phyloP scores from a whole-genome alignment of 2,888 invertebrate genomes.

The Carterocephalus palaemon region DNA sequence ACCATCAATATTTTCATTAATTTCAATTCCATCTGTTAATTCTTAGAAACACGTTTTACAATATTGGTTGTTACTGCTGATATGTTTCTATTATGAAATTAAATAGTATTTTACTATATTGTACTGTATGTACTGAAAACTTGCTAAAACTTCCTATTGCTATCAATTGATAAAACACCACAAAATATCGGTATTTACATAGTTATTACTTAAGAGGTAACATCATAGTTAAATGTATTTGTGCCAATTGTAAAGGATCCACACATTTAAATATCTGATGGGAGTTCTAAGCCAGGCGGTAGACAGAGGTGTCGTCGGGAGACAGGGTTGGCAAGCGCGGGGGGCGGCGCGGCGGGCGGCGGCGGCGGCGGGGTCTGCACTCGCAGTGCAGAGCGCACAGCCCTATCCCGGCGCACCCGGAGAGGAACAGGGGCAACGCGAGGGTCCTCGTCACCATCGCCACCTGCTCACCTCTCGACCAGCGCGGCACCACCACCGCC shows the following conservation, averaged over 20 bases:
- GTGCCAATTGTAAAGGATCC: constrained; percentile 28
- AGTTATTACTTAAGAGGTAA: constrained; percentile 26
- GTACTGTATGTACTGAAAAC: constrained; percentile 7
- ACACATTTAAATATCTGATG: constrained; percentile 18
- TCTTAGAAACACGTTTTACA: constrained; percentile 17
- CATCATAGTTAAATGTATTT: constrained; percentile 23
- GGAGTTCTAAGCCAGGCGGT: constrained; percentile 56
- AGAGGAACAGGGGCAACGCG: constrained; percentile 90
- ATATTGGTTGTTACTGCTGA: constrained; percentile 14
- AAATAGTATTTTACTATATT: constrained; percentile 10
- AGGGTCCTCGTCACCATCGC: constrained; percentile 90
- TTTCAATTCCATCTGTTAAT: constrained; percentile 19
- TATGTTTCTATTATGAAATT: constrained; percentile 20
- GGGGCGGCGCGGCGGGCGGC: constrained; percentile 82
- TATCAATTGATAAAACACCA: constrained; percentile 22
- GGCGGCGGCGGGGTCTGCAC: constrained; percentile 85
- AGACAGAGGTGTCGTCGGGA: constrained; percentile 75
- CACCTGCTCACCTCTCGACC: constrained; percentile 90
- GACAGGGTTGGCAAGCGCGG: constrained; percentile 79
- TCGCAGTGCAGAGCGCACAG: constrained; percentile 93
- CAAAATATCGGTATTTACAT: constrained; percentile 30
- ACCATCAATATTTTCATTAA: constrained; percentile 4
- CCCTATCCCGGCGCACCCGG: constrained; percentile 89
- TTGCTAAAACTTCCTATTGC: constrained; percentile 18
- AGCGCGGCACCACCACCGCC: constrained; percentile 89